Evolutionary conservation across 2,113 vertebrate genomes (phyloP), one percentile per base, ranked within the genome.

Genomic region (Daboia siamensis): DNA sequence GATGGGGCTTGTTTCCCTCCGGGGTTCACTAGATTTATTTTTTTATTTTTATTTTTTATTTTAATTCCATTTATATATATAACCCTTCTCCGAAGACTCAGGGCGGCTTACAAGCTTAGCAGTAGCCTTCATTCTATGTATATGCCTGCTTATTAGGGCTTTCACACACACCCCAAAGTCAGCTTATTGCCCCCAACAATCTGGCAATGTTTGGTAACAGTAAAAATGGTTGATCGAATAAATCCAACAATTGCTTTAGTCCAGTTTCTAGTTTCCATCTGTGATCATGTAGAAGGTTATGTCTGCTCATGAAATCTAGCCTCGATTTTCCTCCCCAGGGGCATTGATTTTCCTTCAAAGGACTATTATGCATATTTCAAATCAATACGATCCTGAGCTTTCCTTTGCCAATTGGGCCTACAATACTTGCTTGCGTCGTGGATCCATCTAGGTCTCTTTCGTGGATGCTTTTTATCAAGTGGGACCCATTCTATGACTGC

Each of bases 321-420:
- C 52, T 11, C 0, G 2, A 5, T 23, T 39, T 1, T 3, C 29
- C 9, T 3, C 4, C 52, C n/a, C 86, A 33, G 15, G 2, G 1
- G 12, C 48, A 87, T 29, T 26, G 46, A 24, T 26, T 86, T 48
- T 51, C 85, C 48, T 86, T 51, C 24, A 26, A 86, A 80, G 39
- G 1, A 44, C 8, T 9, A 80, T 44, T 80, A 44, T 0, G 17
- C 33, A 44, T 15, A 29, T n/a, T 69, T 69, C 29, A 29, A 69
- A 69, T 5, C 64, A 15, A 69, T 15, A 6, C 0, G 0, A 29
- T 69, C 64, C 29, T 51, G 48, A 51, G 9, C 48, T 51, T 51
- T 51, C 48, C 9, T 51, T 51, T 51, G 48, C 48, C 29, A 69
- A 69, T 33, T 69, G 64, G 64, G 13, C 12, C 29, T 69, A 13